Evolutionary conservation across 2,797 vertebrate genomes (phyloP).

Genomic region (Adrianichthys oophorus): DNA sequence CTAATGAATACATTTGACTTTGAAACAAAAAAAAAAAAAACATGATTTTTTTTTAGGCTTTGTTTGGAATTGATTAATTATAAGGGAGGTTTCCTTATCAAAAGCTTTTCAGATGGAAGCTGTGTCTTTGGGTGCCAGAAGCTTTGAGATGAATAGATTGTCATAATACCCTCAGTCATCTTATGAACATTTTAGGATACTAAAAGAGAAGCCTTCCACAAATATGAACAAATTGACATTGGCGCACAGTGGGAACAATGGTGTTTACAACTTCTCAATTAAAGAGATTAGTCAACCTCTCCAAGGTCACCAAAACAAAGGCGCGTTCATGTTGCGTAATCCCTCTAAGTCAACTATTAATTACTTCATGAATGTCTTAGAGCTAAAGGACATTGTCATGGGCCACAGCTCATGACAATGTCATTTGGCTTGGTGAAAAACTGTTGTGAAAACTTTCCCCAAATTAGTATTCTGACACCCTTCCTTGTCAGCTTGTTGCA

Average conservation of each 20-base stretch:
- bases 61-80: conserved; percentile 57
- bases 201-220: conserved; percentile 35
- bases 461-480: conserved; percentile 13
- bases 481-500: background rate
- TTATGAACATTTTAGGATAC: conserved; percentile 27
- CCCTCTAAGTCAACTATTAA: conserved; percentile 74
- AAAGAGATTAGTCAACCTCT: conserved; percentile 74
- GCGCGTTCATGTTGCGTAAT: conserved; percentile 63
- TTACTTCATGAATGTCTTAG: conserved; percentile 67
- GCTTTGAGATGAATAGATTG: conserved; percentile 50
- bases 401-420: conserved; percentile 50
- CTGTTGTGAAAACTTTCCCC: conserved; percentile 6
- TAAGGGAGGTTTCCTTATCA: conserved; percentile 31
- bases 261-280: conserved; percentile 70
- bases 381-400: conserved; percentile 58
- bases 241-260: conserved; percentile 55
- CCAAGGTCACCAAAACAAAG: conserved; percentile 74
- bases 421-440: conserved; percentile 45
- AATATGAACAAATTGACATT: conserved; percentile 61
- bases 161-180: conserved; percentile 20
- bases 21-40: conserved; percentile 30
- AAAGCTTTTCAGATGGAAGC: conserved; percentile 22
- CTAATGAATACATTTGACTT: conserved; percentile 57
- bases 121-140: conserved; percentile 23
- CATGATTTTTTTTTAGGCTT: conserved; percentile 39